Evolutionary conservation across 2,113 vertebrate genomes (phyloP), one percentile per base, ranked within the genome.

Genomic region (Holacanthus passer): DNA sequence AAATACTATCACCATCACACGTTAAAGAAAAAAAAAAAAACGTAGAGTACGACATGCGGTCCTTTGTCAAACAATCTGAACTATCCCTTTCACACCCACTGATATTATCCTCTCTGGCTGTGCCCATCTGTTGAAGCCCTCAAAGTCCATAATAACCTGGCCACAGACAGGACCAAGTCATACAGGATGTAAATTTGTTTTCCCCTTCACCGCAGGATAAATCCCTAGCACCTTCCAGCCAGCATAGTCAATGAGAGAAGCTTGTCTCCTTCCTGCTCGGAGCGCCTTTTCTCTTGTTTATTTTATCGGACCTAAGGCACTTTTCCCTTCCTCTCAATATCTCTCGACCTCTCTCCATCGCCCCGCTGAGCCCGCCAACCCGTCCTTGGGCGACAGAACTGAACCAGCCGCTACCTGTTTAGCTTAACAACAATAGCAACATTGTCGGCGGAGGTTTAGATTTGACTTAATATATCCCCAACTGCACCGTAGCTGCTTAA

Each of bases 391-490:
- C 96, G 93, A 98, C 88, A 94, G 89, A 95, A 95, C 94, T 91
- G 88, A 92, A 91, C 95, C 91, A 91, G 94, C 95, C 91, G 93
- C 96, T 95, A 94, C 89, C 83, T 95, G 95, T 96, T 96, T 96
- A 96, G 96, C 96, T 95, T 96, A 96, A 94, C 95, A 96, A 96
- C 95, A 91, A 77, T 81, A 87, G 88, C 86, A 41, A 69, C 64
- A 67, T 85, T 89, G 89, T 90, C 81, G 24, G 68, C 58, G 80
- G 87, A 94, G 95, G 94, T 94, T 96, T 95, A 95, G 95, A 96
- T 96, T 97, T 96, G 95, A 94, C 94, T 96, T 98, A 97, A 98
- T 97, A 95, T 96, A 97, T 98, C 95, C 97, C 97, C 96, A 96
- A 95, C 94, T 97, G 96, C 95, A 95, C 90, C 85, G 50, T 92